These are phyloP conservation scores for Drosophila pandora DNA, from an alignment of 1,140 invertebrate genomes.

Conservation along the genomic window DNA sequence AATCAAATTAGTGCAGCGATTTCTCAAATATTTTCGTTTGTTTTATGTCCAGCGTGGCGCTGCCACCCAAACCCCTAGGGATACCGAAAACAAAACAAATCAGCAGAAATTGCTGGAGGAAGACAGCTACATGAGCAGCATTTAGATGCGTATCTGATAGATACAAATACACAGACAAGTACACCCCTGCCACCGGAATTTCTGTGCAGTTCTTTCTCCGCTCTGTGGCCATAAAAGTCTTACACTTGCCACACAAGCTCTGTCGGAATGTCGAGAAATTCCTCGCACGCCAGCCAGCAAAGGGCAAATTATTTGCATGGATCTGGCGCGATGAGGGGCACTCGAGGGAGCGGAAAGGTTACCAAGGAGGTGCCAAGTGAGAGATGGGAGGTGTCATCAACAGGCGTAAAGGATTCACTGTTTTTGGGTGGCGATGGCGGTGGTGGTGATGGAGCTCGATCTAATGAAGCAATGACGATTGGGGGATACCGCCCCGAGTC, in stretches of 20 bases:
- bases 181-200: constrained; percentile 32
- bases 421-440: background rate
- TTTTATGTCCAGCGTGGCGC: constrained; percentile 34
- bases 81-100: constrained; percentile 48
- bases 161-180: constrained; percentile 57
- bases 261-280: constrained; percentile 61
- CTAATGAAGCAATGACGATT: constrained; percentile 71
- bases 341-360: constrained; percentile 11
- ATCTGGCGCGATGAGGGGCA: background rate
- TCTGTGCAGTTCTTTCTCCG: constrained; percentile 22
- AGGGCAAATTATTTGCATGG: constrained; percentile 68
- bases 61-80: constrained; percentile 15
- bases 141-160: constrained; percentile 65
- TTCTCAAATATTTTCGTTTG: constrained; percentile 52
- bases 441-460: constrained; percentile 1
- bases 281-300: constrained; percentile 66
- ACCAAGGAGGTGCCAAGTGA: background rate
- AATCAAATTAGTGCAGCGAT: constrained; percentile 64
- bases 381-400: constrained; percentile 50
- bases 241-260: constrained; percentile 54
- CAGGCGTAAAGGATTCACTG: constrained; percentile 54
- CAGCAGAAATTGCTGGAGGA: constrained; percentile 45
- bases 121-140: constrained; percentile 52
- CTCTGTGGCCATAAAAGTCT: constrained; percentile 59
- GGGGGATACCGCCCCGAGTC: constrained; percentile 51